Evolutionary conservation across 1,140 invertebrate species (phyloP), one percentile per base, ranked within the genome.

Genomic region (Aphaenogaster floridana): DNA sequence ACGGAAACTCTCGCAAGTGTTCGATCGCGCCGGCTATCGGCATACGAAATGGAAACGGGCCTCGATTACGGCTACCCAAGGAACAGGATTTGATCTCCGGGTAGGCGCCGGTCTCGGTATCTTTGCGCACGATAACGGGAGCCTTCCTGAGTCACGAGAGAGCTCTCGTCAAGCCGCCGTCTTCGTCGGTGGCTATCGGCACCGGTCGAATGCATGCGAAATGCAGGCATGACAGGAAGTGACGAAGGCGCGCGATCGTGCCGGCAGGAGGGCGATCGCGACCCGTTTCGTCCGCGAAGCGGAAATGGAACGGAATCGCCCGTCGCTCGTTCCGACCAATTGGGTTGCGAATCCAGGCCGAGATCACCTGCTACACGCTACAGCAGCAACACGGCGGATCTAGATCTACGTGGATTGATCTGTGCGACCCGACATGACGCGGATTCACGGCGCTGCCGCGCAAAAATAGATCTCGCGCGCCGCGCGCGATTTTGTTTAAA

Each of bases 301-400:
- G 91, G 88, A 92, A 90, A 90, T 91, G 90, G 83, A 87, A 91
- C 80, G 79, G 54, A 91, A 86, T 91, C 78, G 87, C 81, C 28
- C 59, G 71, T 86, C 42, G 59, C 71, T 71, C 79, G 63, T 85
- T 88, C 80, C 79, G 76, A 61, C 74, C 81, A 91, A 90, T 90
- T 89, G 76, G 90, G 63, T 85, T 76, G 79, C 17, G 66, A 89
- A 90, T 89, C 69, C 79, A 68, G 87, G 79, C 71, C 84, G 89
- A 80, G 87, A 86, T 85, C 87, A 88, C 87, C 88, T 88, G 87
- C 86, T 77, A 42, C 17, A 39, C 0, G 42, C 11, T 28, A 28
- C 4, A 28, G 8, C 1, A n/a, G 39, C 54, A 54, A 17, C 48
- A n/a, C 61, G 42, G 17, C 15, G 7, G 39, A 52, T 66, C 42